Base-by-base conservation (phyloP, 2,797 vertebrate genomes). In the Leptodactylus fallax region DNA sequence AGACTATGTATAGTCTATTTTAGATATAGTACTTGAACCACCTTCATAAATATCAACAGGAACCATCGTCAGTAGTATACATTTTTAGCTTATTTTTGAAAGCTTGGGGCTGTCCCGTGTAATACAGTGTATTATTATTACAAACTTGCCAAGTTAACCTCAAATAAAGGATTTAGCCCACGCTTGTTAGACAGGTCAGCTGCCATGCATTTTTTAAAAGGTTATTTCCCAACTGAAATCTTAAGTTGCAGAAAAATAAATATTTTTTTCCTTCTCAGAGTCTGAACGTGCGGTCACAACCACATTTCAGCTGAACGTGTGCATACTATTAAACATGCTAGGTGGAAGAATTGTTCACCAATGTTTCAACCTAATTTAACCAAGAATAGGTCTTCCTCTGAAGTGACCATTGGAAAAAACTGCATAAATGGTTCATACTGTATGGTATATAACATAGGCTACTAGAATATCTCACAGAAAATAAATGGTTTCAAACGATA, bases 161-260 rank as follows among this genome's bases (percentile, higher is more conserved):
- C 17, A 51, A 36, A 51, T 83, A 36, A 83, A 36, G 23, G 49
- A 56, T 25, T 23, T 21, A n/a, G 47, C 81, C 81, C 65, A 83
- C 81, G 13, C 67, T 21, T 21, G 25, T 36, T 27, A 71, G n/a
- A 83, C 25, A 16, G 53, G 72, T 77, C 71, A 77, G 1, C 9
- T 76, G 7, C 27, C 36, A n/a, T 58, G 74, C 9, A 74, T 53
- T 61, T 27, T 87, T 76, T 47, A 61, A 65, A 49, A 77, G 86
- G 86, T 87, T 61, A 87, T 87, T 87, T 87, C 86, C 86, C 67
- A 82, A 63, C 79, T 65, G 58, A 82, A 81, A 82, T 25, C 27
- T 45, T 51, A 60, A 56, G 55, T 81, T 61, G 19, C 60, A 9
- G 12, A 19, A 27, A 67, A 87, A 61, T 2, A 53, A 51, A 12